Evolutionary conservation across 2,113 vertebrate species (phyloP), one percentile per base, ranked within the genome.

Genomic region (Collichthys lucidus): DNA sequence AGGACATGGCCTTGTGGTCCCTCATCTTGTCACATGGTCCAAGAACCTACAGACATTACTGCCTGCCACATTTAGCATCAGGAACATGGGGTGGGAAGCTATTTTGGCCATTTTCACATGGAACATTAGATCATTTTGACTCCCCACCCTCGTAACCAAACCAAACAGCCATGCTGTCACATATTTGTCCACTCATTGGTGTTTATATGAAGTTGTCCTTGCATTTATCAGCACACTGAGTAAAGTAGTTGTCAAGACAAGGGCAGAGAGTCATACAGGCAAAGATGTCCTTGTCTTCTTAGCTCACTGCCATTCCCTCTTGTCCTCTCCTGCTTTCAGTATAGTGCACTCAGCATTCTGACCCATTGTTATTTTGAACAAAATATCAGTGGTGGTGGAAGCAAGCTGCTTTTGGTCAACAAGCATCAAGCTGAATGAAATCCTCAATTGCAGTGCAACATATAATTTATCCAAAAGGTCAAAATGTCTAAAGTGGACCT

Each of bases 1-100:
- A 24, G 73, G 46, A 77, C 29, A 46, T 60, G 66, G 78, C 80
- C 77, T 85, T 74, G 57, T 84, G 84, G 83, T 67, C 79, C 11
- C 11, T 76, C 35, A 11, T 62, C 56, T 52, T 46, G 2, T 68
- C 40, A 70, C 68, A 57, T 52, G 22, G 49, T 74, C 66, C 4
- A 31, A 69, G 3, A 68, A 49, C 12, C 3, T 16, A 17, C 44
- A 73, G 15, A 78, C 60, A 84, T 59, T 29, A 17, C 57, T 1
- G 3, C 20, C 24, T 24, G 31, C 57, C 68, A 72, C 2, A 76
- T 85, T 74, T 82, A 89, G 69, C 29, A 63, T 35, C n/a, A 61
- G 16, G 44, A 67, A 76, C 74, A 86, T 26, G 3, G 55, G 47
- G 42, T 55, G 9, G 69, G 24, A 53, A 47, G 75, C 29, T 86